Base-by-base conservation (phyloP, 2,113 vertebrate genomes). In the Oostethus manadensis region DNA sequence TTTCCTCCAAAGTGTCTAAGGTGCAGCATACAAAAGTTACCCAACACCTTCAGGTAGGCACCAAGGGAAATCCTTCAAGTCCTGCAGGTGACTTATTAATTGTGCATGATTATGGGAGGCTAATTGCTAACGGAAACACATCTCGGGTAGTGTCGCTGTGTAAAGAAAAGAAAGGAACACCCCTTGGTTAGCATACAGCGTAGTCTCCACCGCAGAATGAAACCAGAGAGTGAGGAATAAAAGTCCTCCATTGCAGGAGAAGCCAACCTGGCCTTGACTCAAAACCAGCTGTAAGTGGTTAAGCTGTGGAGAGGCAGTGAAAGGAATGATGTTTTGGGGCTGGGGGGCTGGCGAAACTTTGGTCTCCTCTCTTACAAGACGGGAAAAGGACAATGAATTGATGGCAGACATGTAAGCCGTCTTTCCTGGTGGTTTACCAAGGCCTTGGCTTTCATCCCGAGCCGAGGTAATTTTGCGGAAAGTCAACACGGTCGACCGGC, bases 271-370 rank as follows among this genome's bases (percentile, higher is more conserved):
- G 86, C 82, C 78, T 83, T 62, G 77, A 84, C 86, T 82, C 84
- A 88, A 90, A 88, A 87, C 85, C 88, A 89, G 86, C 89, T 90
- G 85, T 88, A 85, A 77, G 77, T 45, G 35, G 73, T 83, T 86
- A 71, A 50, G 55, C 77, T 74, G 62, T 64, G 64, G 62, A 68
- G 61, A 72, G 67, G 57, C 70, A 67, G 69, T 60, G 64, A 58
- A 64, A 66, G 62, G 54, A 55, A 45, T 9, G 48, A 71, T 61
- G 64, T 60, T 61, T 33, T 58, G 55, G 46, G 16, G 60, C n/a
- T n/a, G 49, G 49, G 63, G 56, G 45, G 44, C 51, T 84, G 84
- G 73, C 81, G 82, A 75, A 83, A 80, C 70, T 71, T 61, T 51
- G 61, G 51, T 72, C 64, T 76, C 66, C 64, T 72, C 50, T 78